phyloP scores from a whole-genome alignment of 2,113 vertebrate genomes.

The Hyperoodon ampullatus region DNA sequence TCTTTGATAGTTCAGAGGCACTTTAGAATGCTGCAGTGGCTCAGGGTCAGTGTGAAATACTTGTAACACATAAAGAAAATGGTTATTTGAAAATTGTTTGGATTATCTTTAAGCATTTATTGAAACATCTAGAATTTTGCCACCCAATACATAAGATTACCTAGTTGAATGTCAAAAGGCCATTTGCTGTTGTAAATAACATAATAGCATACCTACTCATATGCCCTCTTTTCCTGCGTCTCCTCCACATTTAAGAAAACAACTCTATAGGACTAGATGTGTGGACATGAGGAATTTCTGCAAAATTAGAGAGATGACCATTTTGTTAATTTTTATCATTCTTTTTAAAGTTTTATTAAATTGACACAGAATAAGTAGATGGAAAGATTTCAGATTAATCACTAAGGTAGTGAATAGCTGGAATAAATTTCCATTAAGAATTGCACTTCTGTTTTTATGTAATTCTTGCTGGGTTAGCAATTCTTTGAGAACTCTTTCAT shows the following conservation, averaged over 20 bases:
- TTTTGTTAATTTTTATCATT: neutral
- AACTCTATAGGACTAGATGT: neutral
- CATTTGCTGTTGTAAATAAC: neutral
- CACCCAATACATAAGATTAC: neutral
- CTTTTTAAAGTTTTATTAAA: neutral
- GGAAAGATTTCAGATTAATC: neutral
- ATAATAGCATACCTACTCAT: neutral
- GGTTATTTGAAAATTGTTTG: neutral
- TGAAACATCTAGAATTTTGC: neutral
- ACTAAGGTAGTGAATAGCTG: neutral
- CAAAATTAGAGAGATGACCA: neutral
- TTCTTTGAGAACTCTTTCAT: neutral
- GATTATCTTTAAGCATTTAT: slow-evolving; percentile 13
- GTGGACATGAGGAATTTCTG: neutral
- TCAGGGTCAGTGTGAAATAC: neutral
- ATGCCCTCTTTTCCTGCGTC: neutral
- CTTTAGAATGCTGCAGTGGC: neutral
- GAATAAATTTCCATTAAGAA: neutral
- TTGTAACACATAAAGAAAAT: neutral
- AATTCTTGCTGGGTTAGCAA: neutral
- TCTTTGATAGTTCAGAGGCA: neutral
- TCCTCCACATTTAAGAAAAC: neutral
- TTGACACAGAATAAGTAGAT: neutral
- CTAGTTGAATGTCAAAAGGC: neutral
- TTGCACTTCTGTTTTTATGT: neutral